A percentile compares a stretch with the other conserved stretches of the same genome.
These are phyloP conservation scores for Alloscopus bannaensis DNA, from an alignment of 2,888 invertebrate genomes.

Conservation along the genomic window DNA sequence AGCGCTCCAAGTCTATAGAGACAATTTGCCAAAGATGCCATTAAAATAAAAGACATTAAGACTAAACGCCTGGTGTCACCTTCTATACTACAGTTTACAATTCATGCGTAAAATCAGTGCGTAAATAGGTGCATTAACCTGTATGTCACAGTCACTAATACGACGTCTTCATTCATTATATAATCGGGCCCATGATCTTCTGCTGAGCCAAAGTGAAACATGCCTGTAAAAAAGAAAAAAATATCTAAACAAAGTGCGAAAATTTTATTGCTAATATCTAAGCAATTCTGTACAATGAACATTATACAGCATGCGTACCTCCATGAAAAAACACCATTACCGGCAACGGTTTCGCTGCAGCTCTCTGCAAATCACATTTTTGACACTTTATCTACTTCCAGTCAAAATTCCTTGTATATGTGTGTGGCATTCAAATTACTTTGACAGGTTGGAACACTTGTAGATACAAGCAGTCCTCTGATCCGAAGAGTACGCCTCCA, in stretches of 20 bases:
- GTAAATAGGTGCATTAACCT: too few species aligned
- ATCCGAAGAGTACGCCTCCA: conserved; percentile 39
- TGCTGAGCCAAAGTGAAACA: conserved; percentile 52
- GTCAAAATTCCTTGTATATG: too few species aligned
- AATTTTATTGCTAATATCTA: neutral
- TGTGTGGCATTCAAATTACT: too few species aligned
- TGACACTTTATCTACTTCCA: too few species aligned
- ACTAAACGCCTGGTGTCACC: too few species aligned
- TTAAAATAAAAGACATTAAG: too few species aligned
- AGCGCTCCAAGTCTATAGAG: conserved; percentile 61
- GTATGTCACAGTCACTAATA: conserved; percentile 58
- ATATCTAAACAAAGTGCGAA: neutral
- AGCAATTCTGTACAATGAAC: neutral
- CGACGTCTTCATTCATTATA: conserved; percentile 58
- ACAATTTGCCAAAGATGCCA: too few species aligned
- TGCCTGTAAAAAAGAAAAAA: conserved; percentile 13
- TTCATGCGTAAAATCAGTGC: too few species aligned
- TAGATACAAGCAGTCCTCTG: conserved; percentile 58
- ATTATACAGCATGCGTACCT: conserved; percentile 15
- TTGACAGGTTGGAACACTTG: too few species aligned
- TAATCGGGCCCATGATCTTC: conserved; percentile 58
- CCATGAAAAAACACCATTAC: conserved; percentile 62
- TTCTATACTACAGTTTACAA: too few species aligned
- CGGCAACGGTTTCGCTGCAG: conserved; percentile 22
- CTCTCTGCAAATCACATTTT: conserved; percentile 1